Evolutionary conservation across 2,797 vertebrate genomes (phyloP), one percentile per base, ranked within the genome.

Genomic region (Megalops cyprinoides): DNA sequence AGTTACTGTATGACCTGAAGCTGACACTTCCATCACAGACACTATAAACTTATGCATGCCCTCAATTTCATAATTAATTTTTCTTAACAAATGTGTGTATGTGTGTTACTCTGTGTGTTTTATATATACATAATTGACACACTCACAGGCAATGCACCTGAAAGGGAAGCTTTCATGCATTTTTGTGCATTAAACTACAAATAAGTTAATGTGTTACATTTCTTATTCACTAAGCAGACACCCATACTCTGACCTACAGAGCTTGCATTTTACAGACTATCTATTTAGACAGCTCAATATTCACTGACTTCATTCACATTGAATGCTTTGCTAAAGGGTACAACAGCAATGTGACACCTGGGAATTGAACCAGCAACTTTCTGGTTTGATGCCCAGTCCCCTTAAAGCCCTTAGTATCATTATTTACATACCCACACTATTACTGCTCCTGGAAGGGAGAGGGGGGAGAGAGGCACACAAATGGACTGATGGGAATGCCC

Each of bases 401-500:
- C 48, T 71, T 56, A 44, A 28, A 49, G 37, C 65, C 78, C 48
- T 39, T 49, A 23, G 31, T n/a, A 49, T 20, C 25, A 31, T 44
- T 44, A 60, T 44, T 46, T 42, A 62, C 55, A 74, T 48, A 34
- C 55, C 56, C n/a, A 53, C n/a, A 34, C 79, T 44, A 62, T 80
- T 39, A 51, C 42, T 37, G 79, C 58, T 28, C 55, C 62, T 0
- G 58, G 46, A 8, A 58, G 76, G 76, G 10, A 3, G 31, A 23
- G 58, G 15, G 18, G 87, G 92, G 51, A 80, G 69, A 75, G 48
- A 74, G 79, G 78, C 73, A 80, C 89, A 87, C 87, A 93, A 94
- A 94, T 94, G 92, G 92, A 93, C 92, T 84, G 28, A 49, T 86
- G 92, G 84, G 91, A 75, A 82, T 74, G 81, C 89, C 84, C 91